Percentiles rank a stretch among this genome's conserved stretches.
phyloP scores from a whole-genome alignment of 1,140 invertebrate species.

The Hylyphantes graminicola region DNA sequence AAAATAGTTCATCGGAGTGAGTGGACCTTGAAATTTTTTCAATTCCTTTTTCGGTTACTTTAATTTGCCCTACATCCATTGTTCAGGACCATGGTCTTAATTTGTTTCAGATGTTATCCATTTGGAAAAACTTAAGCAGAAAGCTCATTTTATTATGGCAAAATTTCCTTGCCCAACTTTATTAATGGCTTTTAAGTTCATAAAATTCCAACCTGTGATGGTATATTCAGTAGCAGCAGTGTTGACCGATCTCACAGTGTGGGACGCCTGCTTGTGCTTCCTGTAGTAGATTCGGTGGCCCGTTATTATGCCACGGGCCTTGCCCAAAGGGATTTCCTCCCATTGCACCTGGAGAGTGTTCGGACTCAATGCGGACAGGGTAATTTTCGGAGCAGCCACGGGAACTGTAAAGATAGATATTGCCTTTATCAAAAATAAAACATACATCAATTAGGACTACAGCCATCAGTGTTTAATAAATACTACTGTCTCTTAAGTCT shows the following conservation, averaged over 20 bases:
- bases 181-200: too few species aligned
- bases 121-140: not conserved
- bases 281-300: conserved; percentile 76
- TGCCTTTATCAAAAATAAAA: not conserved
- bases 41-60: too few species aligned
- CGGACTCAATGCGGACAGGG: conserved; percentile 70
- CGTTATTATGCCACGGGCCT: conserved; percentile 73
- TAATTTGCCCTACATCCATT: too few species aligned
- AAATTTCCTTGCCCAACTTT: too few species aligned
- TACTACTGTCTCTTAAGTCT: too few species aligned
- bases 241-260: conserved; percentile 69
- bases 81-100: too few species aligned
- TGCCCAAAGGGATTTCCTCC: conserved; percentile 71
- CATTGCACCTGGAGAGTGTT: conserved; percentile 73
- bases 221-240: conserved; percentile 68
- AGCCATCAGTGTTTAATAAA: too few species aligned
- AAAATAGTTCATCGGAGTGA: too few species aligned
- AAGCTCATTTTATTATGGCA: too few species aligned
- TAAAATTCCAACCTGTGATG: conserved; percentile 72
- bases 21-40: too few species aligned
- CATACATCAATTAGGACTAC: too few species aligned
- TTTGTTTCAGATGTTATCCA: too few species aligned
- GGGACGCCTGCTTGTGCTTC: conserved; percentile 69
- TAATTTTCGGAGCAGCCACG: conserved; percentile 72
- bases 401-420: conserved; percentile 69